Conservation (phyloP, 1,140 invertebrate genomes). For the Zaprionus camerounensis region DNA sequence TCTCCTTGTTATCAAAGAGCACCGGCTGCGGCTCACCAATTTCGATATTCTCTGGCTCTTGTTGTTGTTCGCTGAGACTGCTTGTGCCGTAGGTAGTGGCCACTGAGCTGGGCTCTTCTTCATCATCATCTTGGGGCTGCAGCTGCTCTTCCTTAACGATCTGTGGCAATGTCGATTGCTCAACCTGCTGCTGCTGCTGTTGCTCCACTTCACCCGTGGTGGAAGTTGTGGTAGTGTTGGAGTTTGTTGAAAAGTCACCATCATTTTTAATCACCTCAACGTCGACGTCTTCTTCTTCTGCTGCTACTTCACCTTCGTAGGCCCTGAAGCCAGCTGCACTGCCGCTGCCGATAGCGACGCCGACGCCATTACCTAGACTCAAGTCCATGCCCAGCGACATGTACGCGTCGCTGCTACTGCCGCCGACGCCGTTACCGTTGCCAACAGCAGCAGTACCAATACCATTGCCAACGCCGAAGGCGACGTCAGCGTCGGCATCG, state of each 20-base stretch:
- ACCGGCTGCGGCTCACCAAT: conserved; percentile 14
- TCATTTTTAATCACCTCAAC: conserved; percentile 75
- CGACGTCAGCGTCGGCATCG: conserved; percentile 44
- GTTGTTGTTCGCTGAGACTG: conserved; percentile 68
- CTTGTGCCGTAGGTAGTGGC: conserved; percentile 78
- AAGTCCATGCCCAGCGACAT: conserved; percentile 48
- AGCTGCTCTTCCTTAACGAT: conserved; percentile 37
- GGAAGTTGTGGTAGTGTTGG: conserved; percentile 68
- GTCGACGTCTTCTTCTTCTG: conserved; percentile 63
- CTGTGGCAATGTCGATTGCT: conserved; percentile 21
- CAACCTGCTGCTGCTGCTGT: conserved; percentile 22
- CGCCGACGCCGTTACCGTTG: conserved; percentile 30
- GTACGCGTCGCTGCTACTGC: conserved; percentile 38
- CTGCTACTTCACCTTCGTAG: conserved; percentile 13
- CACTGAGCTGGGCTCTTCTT: conserved; percentile 77
- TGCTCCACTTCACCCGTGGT: conserved; percentile 64
- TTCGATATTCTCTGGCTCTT: conserved; percentile 24
- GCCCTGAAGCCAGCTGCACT: conserved; percentile 33
- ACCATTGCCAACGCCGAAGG: conserved; percentile 51
- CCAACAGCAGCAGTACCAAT: conserved; percentile 35
- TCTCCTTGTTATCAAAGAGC: conserved; percentile 69
- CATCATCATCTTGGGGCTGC: conserved; percentile 56
- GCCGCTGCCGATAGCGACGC: conserved; percentile 18
- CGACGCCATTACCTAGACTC: conserved; percentile 42
- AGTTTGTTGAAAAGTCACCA: conserved; percentile 75